These are phyloP conservation scores for Pocillopora damicornis DNA, from an alignment of 64 coral and sea anemone genomes.

Conservation along the genomic window DNA sequence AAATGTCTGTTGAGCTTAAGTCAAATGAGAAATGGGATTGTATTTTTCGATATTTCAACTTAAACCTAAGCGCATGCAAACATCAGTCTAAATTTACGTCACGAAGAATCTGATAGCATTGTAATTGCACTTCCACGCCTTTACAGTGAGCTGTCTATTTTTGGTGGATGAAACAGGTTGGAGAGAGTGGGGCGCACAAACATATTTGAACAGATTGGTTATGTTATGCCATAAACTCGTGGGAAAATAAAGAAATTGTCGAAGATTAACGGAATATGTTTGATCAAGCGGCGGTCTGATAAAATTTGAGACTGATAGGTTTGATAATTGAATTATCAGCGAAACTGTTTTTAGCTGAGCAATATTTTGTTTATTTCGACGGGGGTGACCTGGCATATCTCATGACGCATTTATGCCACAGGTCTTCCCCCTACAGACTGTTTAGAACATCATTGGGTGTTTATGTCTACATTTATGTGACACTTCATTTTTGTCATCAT, in stretches of 20 bases:
- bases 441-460: background rate
- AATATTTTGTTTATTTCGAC: background rate
- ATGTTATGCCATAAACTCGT: too few relatives aligned
- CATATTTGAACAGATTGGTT: too few relatives aligned
- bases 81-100: too few relatives aligned
- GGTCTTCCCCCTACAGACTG: slow-evolving; percentile 8
- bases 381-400: background rate
- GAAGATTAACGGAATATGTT: background rate
- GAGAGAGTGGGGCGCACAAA: background rate
- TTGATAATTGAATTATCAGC: slow-evolving; percentile 18
- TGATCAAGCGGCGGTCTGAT: background rate
- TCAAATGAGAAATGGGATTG: too few relatives aligned
- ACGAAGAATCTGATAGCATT: background rate
- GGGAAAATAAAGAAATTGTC: background rate
- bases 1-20: too few relatives aligned
- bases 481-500: slow-evolving; percentile 3
- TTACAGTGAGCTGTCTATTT: background rate
- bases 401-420: background rate
- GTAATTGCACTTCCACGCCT: background rate
- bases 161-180: background rate
- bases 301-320: background rate
- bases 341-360: background rate
- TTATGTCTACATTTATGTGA: slow-evolving; percentile 16
- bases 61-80: too few relatives aligned
- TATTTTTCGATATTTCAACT: too few relatives aligned